These are phyloP conservation scores for Diarsia rubi DNA, from an alignment of 2,888 invertebrate genomes.

Conservation along the genomic window DNA sequence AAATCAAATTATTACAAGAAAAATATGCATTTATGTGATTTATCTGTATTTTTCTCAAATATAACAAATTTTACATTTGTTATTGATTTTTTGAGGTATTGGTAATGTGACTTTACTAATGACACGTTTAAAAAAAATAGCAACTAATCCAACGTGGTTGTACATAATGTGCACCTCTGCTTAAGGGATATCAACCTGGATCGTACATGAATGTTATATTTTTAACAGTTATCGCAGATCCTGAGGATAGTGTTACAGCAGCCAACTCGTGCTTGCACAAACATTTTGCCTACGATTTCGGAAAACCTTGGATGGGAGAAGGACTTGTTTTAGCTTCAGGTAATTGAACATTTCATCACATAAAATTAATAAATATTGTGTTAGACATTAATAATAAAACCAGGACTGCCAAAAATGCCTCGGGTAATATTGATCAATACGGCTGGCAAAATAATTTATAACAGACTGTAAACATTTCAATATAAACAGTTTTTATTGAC, in stretches of 20 bases:
- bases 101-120: too few species aligned
- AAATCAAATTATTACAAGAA: too few species aligned
- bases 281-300: conserved; percentile 65
- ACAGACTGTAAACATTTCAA: too few species aligned
- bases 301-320: conserved; percentile 68
- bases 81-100: too few species aligned
- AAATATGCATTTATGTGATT: too few species aligned
- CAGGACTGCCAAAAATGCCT: background rate
- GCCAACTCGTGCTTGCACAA: conserved; percentile 62
- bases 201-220: background rate
- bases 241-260: conserved; percentile 63
- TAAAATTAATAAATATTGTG: background rate
- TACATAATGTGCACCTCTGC: too few species aligned
- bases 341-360: conserved; percentile 13
- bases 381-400: background rate
- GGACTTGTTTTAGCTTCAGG: conserved; percentile 65
- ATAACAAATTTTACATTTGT: too few species aligned
- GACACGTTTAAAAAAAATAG: too few species aligned
- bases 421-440: background rate
- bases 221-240: conserved; percentile 63
- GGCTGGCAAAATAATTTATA: background rate
- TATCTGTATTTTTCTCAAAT: too few species aligned
- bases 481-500: too few species aligned
- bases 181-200: background rate
- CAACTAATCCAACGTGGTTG: too few species aligned